Percentiles rank a stretch among this genome's conserved stretches.
phyloP scores from a whole-genome alignment of 2,797 vertebrate species.

The Odontamblyopus rebecca region DNA sequence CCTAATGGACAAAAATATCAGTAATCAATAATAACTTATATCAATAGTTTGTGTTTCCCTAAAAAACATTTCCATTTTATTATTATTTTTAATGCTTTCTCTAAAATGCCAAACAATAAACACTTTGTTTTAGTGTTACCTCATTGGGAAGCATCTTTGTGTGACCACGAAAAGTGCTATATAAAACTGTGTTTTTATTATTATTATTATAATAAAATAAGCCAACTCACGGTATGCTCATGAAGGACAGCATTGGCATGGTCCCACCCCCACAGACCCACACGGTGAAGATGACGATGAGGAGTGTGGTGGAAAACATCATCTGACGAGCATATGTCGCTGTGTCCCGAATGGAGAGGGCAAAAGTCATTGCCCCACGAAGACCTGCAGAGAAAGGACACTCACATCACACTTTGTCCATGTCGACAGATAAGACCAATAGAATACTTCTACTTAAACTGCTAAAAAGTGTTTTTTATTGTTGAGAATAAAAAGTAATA shows the following conservation, averaged over 20 bases:
- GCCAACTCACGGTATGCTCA: constrained; percentile 86
- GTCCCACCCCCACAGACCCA: constrained; percentile 97
- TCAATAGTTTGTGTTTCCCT: too few species aligned
- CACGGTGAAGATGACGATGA: constrained; percentile 96
- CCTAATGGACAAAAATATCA: constrained; percentile 63
- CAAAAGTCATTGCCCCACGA: constrained; percentile 97
- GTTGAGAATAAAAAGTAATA: background rate
- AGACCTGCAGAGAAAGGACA: constrained; percentile 78
- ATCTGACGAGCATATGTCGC: constrained; percentile 92
- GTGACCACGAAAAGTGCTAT: too few species aligned
- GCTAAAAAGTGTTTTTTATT: background rate
- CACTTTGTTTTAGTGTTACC: too few species aligned
- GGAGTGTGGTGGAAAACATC: constrained; percentile 96
- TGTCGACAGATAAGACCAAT: too few species aligned
- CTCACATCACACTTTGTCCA: background rate
- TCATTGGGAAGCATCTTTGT: too few species aligned
- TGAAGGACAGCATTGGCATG: constrained; percentile 90
- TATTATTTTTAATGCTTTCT: background rate
- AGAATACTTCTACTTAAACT: too few species aligned
- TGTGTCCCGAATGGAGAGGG: constrained; percentile 93
- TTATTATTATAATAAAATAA: background rate
- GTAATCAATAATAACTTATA: background rate
- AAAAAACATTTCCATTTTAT: too few species aligned
- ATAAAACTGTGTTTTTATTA: too few species aligned
- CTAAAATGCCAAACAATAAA: too few species aligned